Conservation (phyloP, 2,113 vertebrate genomes). For the Tetraodon nigroviridis region DNA sequence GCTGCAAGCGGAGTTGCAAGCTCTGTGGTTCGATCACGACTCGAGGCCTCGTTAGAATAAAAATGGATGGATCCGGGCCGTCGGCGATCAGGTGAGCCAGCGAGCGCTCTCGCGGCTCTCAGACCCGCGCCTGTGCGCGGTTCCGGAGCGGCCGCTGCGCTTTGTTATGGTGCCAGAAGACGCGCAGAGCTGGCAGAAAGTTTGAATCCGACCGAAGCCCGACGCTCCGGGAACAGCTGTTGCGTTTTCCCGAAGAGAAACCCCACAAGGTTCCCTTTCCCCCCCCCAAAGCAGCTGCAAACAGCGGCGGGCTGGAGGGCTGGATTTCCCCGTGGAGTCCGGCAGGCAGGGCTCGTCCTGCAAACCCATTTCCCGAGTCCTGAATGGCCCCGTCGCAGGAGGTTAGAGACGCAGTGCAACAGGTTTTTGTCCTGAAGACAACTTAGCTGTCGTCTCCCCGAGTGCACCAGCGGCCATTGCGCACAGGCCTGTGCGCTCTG, state of each 20-base stretch:
- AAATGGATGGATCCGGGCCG: background rate
- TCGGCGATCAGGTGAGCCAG: background rate
- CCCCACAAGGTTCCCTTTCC: no score
- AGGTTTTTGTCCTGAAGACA: background rate
- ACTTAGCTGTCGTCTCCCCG: background rate
- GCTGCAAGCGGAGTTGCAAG: background rate
- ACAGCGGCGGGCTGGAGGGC: background rate
- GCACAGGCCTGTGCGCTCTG: constrained; percentile 38
- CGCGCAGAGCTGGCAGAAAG: background rate
- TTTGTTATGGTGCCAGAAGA: constrained; percentile 9
- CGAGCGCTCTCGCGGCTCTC: background rate
- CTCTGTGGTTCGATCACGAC: constrained; percentile 30
- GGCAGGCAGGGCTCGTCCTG: background rate
- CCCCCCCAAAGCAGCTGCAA: no score
- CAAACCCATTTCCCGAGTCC: background rate
- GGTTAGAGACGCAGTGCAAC: background rate
- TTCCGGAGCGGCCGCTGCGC: background rate
- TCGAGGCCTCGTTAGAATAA: constrained; percentile 26
- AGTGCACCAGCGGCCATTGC: background rate
- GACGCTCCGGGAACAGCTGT: no score
- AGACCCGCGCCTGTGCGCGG: background rate
- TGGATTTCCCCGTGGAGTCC: constrained; percentile 9
- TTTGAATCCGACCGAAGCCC: background rate
- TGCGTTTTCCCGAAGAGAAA: no score
- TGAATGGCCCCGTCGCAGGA: background rate